A percentile compares a stretch with the other conserved stretches of the same genome.
Evolutionary conservation across 2,888 invertebrate species (phyloP).

Genomic region (Agrotis puta): DNA sequence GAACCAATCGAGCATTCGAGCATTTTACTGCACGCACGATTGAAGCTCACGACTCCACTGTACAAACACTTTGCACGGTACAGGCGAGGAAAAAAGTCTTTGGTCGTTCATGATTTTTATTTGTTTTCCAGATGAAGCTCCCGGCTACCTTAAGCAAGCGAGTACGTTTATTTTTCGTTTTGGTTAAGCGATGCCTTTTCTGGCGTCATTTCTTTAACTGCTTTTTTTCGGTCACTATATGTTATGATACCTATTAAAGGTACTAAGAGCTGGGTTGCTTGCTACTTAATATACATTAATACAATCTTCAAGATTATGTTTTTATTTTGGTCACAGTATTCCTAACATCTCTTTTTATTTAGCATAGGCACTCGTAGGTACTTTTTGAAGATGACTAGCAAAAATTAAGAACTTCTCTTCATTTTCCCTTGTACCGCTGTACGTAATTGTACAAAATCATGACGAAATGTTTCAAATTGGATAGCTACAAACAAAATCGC

Average conservation of each 20-base stretch:
- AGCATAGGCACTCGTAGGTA: no score
- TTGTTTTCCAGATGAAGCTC: conserved; percentile 62
- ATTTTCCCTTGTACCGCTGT: conserved; percentile 18
- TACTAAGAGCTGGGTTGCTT: neutral
- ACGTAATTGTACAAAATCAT: conserved; percentile 59
- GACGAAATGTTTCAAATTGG: conserved; percentile 67
- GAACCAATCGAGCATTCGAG: conserved; percentile 78
- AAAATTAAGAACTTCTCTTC: neutral
- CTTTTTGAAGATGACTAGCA: neutral
- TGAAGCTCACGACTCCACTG: conserved; percentile 81
- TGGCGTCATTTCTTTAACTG: no score
- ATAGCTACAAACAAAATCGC: conserved; percentile 65
- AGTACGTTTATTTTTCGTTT: conserved; percentile 47
- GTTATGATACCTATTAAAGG: neutral
- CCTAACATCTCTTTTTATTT: neutral
- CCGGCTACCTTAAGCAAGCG: conserved; percentile 46
- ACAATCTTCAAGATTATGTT: conserved; percentile 1
- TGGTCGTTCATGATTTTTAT: conserved; percentile 62
- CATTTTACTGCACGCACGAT: conserved; percentile 86
- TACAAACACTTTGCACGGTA: conserved; percentile 76
- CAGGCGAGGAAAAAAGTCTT: conserved; percentile 69
- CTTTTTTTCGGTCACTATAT: conserved; percentile 12
- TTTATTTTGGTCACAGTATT: neutral
- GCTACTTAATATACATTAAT: conserved; percentile 3
- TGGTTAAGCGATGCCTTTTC: conserved; percentile 31